Evolutionary conservation across 1,140 invertebrate species (phyloP), one percentile per base, ranked within the genome.

Genomic region (Dreissena polymorpha): DNA sequence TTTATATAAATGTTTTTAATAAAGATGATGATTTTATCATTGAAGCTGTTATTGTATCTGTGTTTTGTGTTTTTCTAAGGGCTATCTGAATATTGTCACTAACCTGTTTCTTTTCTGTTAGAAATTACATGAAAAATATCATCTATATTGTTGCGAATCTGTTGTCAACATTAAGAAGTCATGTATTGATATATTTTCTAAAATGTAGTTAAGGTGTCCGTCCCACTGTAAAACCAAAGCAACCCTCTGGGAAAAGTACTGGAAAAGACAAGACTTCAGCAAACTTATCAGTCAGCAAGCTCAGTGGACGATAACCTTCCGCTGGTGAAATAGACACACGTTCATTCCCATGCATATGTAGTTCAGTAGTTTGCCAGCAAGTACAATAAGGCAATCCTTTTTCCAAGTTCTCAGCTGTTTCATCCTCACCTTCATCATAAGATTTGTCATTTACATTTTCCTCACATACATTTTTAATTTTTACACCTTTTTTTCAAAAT

Each of bases 71-170:
- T 29, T 74, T 74, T 74, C 72, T 74, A 23, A 74, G 25, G 27
- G 72, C 72, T 25, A 74, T 60, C 23, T 74, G 21, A 14, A 74
- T 55, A 74, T 57, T 74, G n/a, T 74, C 72, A 53, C 18, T 25
- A 3, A 74, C 21, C 6, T 74, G 72, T 51, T 74, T 74, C 25
- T 57, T 74, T 25, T 74, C 72, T 23, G 72, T 16, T 16, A 50
- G 12, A 57, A 55, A 74, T 74, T 10, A 3, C 13, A 23, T 23
- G 60, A 74, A 74, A 74, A 50, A 74, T 74, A 16, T 57, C 53
- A 51, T 74, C 72, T 25, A 51, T 57, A 57, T 74, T 74, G 72
- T 74, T 14, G 72, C 72, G 60, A 74, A 74, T 74, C 72, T 74
- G 10, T 16, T 74, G 25, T 74, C 72, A 23, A 57, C 25, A 74